Evolutionary conservation across 2,888 invertebrate genomes (phyloP), one percentile per base, ranked within the genome.

Genomic region (Schrankia costaestrigalis): DNA sequence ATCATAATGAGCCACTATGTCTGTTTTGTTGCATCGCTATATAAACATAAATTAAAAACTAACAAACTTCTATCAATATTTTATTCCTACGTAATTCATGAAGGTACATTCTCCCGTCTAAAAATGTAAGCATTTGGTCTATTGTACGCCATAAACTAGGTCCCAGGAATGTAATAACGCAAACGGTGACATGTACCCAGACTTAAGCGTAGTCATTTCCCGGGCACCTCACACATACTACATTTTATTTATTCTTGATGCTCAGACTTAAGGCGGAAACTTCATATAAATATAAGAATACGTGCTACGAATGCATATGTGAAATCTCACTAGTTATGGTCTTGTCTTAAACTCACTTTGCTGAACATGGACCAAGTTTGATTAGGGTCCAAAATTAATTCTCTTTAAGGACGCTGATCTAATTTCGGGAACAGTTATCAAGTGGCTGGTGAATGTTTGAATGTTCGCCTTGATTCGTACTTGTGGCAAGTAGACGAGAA

Each of bases 301-400:
- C 6, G 11, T 15, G 31, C 5, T 21, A 21, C 17, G 30, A 46
- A 30, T 47, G 46, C 47, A 49, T 46, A 46, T 35, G 33, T 23
- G 8, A 31, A 31, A 12, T 37, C 35, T 33, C 9, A 26, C 44
- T 30, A 45, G 43, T 53, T 41, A 44, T 41, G 46, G 49, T 43
- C 40, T 53, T 55, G 41, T 56, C 56, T 53, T 59, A 41, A 54
- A 55, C 58, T 55, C 64, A 61, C 65, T 71, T 61, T 31, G 40
- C 36, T 38, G 41, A 71, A 71, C 65, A 71, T 51, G 51, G 48
- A 45, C 57, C 53, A 76, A 77, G 63, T 78, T 78, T 78, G 78
- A 79, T 78, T 73, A 70, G 71, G 76, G 74, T 75, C 63, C 62
- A 71, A 74, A 73, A 73, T 73, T 78, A 74, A 76, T 72, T 75